Conservation (phyloP, 2,113 vertebrate species). For the Scopus umbretta region DNA sequence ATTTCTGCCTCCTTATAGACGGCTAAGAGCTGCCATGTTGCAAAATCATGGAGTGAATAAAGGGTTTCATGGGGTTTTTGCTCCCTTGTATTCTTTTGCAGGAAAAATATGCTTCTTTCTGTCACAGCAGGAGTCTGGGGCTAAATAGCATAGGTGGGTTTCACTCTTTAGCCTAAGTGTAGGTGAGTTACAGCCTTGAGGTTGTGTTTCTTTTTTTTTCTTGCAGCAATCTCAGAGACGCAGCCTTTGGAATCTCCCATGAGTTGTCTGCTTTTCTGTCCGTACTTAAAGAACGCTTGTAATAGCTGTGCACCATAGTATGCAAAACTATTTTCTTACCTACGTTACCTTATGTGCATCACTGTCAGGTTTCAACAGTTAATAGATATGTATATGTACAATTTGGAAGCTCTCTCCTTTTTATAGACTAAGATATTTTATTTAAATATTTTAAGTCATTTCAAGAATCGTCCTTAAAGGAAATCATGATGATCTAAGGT, state of each 20-base stretch:
- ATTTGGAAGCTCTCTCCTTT: neutral
- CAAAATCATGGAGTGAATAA: neutral
- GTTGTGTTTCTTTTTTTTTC: conserved; percentile 33
- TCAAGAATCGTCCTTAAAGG: neutral
- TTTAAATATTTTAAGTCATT: neutral
- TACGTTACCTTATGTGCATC: neutral
- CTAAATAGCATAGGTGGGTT: conserved; percentile 58
- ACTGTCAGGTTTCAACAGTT: neutral
- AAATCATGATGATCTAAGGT: neutral
- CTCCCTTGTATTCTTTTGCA: conserved; percentile 52
- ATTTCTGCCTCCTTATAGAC: neutral
- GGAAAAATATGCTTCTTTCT: conserved; percentile 44
- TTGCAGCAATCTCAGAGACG: conserved; percentile 45
- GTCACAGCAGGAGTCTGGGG: conserved; percentile 46
- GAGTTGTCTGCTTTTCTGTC: conserved; percentile 44
- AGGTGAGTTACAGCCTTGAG: conserved; percentile 56
- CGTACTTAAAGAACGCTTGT: conserved; percentile 21
- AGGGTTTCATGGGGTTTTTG: neutral
- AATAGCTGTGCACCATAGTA: conserved; percentile 37
- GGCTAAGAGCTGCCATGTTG: neutral
- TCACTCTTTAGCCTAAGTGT: conserved; percentile 42
- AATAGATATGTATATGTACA: neutral
- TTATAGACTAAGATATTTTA: neutral
- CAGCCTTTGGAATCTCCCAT: conserved; percentile 39
- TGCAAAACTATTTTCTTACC: conserved; percentile 24